A percentile compares a stretch with the other conserved stretches of the same genome.
Evolutionary conservation across 2,888 invertebrate genomes (phyloP).

Genomic region (Chrysomela aeneicollis): DNA sequence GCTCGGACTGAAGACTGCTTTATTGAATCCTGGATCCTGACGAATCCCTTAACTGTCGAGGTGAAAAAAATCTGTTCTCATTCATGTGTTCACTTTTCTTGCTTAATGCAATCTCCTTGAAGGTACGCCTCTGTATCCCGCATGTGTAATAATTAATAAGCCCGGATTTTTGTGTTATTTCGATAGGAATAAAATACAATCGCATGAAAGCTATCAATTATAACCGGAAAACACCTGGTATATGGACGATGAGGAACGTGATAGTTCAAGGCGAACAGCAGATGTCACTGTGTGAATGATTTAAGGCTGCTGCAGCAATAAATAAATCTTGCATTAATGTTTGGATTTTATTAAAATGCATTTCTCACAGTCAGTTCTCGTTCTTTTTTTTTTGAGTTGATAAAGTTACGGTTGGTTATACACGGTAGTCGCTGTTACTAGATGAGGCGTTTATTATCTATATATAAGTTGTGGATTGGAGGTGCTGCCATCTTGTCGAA

Average conservation of each 20-base stretch:
- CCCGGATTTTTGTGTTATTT: slow-evolving; percentile 13
- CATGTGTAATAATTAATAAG: slow-evolving; percentile 18
- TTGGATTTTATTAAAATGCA: slow-evolving; percentile 8
- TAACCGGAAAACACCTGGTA: slow-evolving; percentile 53
- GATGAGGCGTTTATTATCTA: too few relatives aligned
- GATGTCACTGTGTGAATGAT: slow-evolving; percentile 57
- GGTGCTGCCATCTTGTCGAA: too few relatives aligned
- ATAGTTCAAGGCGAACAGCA: slow-evolving; percentile 58
- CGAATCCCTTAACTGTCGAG: too few relatives aligned
- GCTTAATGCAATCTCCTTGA: slow-evolving; percentile 5
- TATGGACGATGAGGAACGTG: slow-evolving; percentile 55
- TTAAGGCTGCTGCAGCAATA: slow-evolving; percentile 53
- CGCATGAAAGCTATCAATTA: slow-evolving; percentile 49
- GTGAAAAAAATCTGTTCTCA: too few relatives aligned
- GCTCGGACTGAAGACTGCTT: too few relatives aligned
- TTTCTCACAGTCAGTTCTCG: slow-evolving; percentile 13
- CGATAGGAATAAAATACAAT: slow-evolving; percentile 16
- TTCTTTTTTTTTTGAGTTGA: slow-evolving; percentile 3
- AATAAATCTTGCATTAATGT: slow-evolving; percentile 55
- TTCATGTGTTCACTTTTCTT: not conserved
- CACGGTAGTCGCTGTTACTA: not conserved
- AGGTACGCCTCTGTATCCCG: slow-evolving; percentile 8
- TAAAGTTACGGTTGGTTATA: not conserved
- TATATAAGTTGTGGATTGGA: too few relatives aligned
- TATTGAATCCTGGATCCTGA: too few relatives aligned